Evolutionary conservation across 2,797 vertebrate genomes (phyloP), one percentile per base, ranked within the genome.

Genomic region (Enteromius argenteus): DNA sequence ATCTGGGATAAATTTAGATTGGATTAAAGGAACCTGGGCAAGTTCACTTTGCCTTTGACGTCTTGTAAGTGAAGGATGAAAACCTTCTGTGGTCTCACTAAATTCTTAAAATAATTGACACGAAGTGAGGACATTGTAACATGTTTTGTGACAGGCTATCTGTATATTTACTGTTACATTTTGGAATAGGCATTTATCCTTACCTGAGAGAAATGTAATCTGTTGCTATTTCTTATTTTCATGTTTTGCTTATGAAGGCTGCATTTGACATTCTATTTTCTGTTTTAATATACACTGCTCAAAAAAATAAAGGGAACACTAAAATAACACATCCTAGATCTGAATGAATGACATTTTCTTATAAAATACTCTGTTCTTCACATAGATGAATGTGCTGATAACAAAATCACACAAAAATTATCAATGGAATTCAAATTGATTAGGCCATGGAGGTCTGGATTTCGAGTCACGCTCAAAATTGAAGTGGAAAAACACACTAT

Each of bases 1-100:
- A 92, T 91, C 90, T 92, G 92, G 90, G 91, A 92, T 93, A 86
- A 89, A 93, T 93, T 90, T 92, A 92, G 89, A 84, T 84, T 84
- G 90, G 88, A 91, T 92, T 92, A 90, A 86, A 86, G 85, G 90
- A 91, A 86, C 87, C 90, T 83, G 91, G 82, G 83, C 73, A 90
- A 77, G 89, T 92, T 88, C 86, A 64, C 84, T 76, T 75, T 64
- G 75, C 51, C 58, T 89, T 87, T 83, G 78, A 88, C 93, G 84
- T 72, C n/a, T 67, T 83, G 81, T 81, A 80, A 80, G 56, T 67
- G 84, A 83, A 81, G 49, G 62, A 72, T 68, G 74, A 80, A 79
- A 67, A 32, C 68, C 79, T 62, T 32, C 44, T 69, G n/a, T 84
- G 72, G 62, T 76, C 46, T 32, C 4, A 4, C 17, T 60, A 39